Evolutionary conservation across 2,888 invertebrate genomes (phyloP), one percentile per base, ranked within the genome.

Genomic region (Drosophila gaucha): DNA sequence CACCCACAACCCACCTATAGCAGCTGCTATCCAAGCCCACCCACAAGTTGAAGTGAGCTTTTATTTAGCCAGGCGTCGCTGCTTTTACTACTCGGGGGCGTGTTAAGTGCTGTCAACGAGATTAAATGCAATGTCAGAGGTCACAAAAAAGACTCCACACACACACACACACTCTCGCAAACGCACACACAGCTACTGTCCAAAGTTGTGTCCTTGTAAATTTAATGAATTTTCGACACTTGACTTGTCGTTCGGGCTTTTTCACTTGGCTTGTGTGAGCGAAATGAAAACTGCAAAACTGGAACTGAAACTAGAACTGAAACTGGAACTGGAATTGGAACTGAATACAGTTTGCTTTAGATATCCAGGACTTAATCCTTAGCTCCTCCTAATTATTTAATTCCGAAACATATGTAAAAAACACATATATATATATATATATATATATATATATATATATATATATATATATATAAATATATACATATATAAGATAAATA

Each of bases 81-180:
- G 63, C 63, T 62, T 85, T 75, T 82, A 64, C 71, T 67, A 72
- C 71, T 67, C 50, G 85, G 74, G 84, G 86, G 88, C 79, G 86
- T 88, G 79, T 78, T 88, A 88, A 85, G 82, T 86, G 86, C 80
- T 86, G 88, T 88, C 88, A 86, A 86, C 88, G 87, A 86, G 88
- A 86, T 88, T 86, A 88, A 88, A 86, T 88, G 88, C 88, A 88
- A 88, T 86, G 86, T 79, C 88, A 86, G 86, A 86, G 85, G 88
- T 88, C 76, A 74, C 66, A 78, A 66, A 78, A 73, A 69, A 72
- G 41, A 41, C 60, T 56, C 31, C 55, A 36, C 58, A 44, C 16
- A 16, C 39, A 55, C 46, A 51, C 51, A 57, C 51, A 41, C 64
- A 50, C 59, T 43, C 49, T 43, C 31, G 54, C 54, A 43, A 60